Evolutionary conservation across 1,140 invertebrate species (phyloP), one percentile per base, ranked within the genome.

Genomic region (Tetragnatha versicolor): DNA sequence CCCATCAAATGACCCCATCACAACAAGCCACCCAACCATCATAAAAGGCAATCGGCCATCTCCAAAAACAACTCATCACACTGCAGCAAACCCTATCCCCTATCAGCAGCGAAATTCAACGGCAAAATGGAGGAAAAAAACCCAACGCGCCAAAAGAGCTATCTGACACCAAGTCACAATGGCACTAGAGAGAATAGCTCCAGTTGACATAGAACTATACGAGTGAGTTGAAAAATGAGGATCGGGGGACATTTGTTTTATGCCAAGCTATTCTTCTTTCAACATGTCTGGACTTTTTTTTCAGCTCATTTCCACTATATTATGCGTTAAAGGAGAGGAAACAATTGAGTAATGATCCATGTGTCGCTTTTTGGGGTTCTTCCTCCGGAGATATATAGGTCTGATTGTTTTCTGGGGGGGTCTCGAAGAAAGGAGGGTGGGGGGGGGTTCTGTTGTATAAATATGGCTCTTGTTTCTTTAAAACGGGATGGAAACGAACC

Each of bases 191-290:
- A 65, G 61, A 65, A 42, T 42, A 20, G 14, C 27, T 39, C 12
- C 17, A 42, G 25, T 33, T n/a, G 66, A 17, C 69, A n/a, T 22
- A 31, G 55, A 58, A 58, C 55, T 58, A 58, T 31, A 29, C 22
- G 9, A 7, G 9, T 25, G 7, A 10, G 20, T 33, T 73, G 69
- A 73, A 73, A 73, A 73, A 73, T 73, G 69, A 73, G 9, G 25
- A 10, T 25, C n/a, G 5, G 17, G 60, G 51, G 69, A 60, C 69
- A 73, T 73, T 73, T 73, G 69, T 73, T 73, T 73, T 73, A 73
- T 45, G 69, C 69, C 69, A 73, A 17, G 51, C 69, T 60, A 73
- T 73, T 73, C 68, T 70, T 70, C 69, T 73, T 60, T 73, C 53
- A 73, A 73, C 69, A 73, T 73, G 69, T 45, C 66, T n/a, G 31